Evolutionary conservation across 2,797 vertebrate genomes (phyloP).

Genomic region (Anguilla anguilla): DNA sequence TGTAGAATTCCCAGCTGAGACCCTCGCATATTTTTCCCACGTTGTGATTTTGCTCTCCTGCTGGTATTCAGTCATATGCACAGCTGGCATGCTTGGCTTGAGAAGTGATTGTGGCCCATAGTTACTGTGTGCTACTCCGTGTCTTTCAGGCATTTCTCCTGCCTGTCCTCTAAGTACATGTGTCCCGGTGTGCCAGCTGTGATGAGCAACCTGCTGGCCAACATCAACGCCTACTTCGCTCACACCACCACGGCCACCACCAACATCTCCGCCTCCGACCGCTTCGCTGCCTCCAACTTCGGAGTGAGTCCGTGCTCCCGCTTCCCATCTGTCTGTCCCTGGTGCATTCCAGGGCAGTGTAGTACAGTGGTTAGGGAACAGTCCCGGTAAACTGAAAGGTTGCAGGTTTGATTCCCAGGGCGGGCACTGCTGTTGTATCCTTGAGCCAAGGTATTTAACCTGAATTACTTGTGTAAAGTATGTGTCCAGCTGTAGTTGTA

Average conservation of each 20-base stretch:
- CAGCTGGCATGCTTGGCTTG: too few relatives aligned
- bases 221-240: conserved; percentile 97
- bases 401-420: neutral
- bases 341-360: neutral
- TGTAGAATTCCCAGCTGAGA: neutral
- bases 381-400: neutral
- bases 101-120: neutral
- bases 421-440: neutral
- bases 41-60: neutral
- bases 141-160: conserved; percentile 90
- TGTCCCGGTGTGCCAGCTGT: conserved; percentile 94
- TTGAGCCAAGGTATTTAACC: neutral
- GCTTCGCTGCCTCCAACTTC: conserved; percentile 96
- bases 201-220: conserved; percentile 95
- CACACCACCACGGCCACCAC: conserved; percentile 93
- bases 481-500: neutral
- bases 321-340: neutral
- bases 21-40: neutral
- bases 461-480: neutral
- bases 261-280: conserved; percentile 92
- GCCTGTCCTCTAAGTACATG: conserved; percentile 97
- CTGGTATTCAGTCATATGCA: neutral
- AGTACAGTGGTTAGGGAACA: neutral
- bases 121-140: neutral
- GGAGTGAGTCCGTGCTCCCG: conserved; percentile 75